A percentile compares a stretch with the other conserved stretches of the same genome.
Evolutionary conservation across 2,888 invertebrate genomes (phyloP).

Genomic region (Tetragnatha montana): DNA sequence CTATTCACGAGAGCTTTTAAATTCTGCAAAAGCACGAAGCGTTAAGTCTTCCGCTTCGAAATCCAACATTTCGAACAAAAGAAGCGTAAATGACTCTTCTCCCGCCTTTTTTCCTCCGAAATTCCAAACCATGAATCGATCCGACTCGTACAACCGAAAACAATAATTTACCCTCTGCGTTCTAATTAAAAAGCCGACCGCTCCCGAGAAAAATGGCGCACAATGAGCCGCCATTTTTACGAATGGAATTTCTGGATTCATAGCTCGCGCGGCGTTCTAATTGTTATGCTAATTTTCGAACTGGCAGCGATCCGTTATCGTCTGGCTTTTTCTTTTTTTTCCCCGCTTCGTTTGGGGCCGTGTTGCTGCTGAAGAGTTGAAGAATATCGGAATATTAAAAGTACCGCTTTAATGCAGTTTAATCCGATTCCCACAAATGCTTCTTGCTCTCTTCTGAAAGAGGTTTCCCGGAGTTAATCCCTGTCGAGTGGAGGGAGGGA

Average conservation of each 20-base stretch:
- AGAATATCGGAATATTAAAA: neutral
- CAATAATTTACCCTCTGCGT: conserved; percentile 12
- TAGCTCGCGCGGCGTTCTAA: conserved; percentile 23
- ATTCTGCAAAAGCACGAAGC: neutral
- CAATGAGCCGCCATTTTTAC: conserved; percentile 6
- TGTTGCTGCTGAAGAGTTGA: neutral
- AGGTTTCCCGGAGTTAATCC: no score
- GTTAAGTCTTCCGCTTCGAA: neutral
- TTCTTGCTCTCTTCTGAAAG: neutral
- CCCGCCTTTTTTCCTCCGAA: neutral
- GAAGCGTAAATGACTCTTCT: neutral
- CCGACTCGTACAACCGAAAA: neutral
- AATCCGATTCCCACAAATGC: neutral
- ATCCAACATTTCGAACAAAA: neutral
- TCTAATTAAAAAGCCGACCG: conserved; percentile 5
- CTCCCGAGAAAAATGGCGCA: neutral
- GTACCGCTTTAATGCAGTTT: neutral
- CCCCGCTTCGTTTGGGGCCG: neutral
- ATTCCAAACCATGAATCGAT: neutral
- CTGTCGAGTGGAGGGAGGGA: no score
- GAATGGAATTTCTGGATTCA: conserved; percentile 20
- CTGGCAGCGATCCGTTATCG: neutral
- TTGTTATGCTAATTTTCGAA: conserved; percentile 55
- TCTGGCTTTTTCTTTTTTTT: neutral
- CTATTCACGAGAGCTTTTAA: neutral